Base-by-base conservation (phyloP, 2,113 vertebrate genomes). In the Candoia aspera region DNA sequence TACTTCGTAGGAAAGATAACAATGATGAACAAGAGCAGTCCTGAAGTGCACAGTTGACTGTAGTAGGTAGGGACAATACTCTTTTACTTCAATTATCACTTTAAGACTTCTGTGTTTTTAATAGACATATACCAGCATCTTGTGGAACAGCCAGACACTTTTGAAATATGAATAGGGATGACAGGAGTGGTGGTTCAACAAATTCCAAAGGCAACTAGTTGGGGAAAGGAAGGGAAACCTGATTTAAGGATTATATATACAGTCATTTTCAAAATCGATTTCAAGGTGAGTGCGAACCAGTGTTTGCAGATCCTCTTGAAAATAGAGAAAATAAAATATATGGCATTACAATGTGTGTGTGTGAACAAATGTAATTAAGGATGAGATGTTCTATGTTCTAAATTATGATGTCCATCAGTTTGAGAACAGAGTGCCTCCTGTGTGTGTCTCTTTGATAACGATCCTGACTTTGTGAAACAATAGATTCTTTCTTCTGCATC, bases 401-500 rank as follows among this genome's bases (percentile, higher is more conserved):
- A 68, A 6, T 3, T 90, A 92, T 90, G 57, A 0, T 0, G 89
- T 46, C 55, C 89, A 64, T 84, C 90, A 90, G 59, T 57, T 6
- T 90, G 79, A 17, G 19, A 93, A 57, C 91, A 64, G 3, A 89
- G 24, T 42, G 87, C n/a, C 11, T 57, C 49, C 0, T 0, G 13
- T 92, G 23, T 87, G 94, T 84, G 84, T 85, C 15, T 6, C 60
- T 87, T 1, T 0, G 0, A 83, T 90, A 91, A 90, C 64, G 91
- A 79, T 62, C 92, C 0, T 59, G 58, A 17, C 68, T 88, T 86
- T 54, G 24, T 64, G 26, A 60, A 90, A 58, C 1, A 24, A 90
- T 4, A 24, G 58, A 84, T n/a, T 64, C 42, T 87, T 58, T 95
- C 92, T 93, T 94, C 83, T 93, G 93, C 79, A 90, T 58, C 55